Conservation (phyloP, 2,888 invertebrate species). For the Apamea anceps region DNA sequence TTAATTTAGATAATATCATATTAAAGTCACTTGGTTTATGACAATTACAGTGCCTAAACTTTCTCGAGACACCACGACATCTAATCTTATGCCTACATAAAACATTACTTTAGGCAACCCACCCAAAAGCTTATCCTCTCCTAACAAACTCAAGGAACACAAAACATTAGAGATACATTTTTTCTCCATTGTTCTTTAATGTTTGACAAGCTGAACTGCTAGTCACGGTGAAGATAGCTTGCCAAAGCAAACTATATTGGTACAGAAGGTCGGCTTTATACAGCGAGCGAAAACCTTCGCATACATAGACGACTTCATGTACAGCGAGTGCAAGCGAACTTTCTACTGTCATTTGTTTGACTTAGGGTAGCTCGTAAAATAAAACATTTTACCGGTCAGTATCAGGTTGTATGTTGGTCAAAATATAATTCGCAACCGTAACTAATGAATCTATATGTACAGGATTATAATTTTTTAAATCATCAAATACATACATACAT, state of each 20-base stretch:
- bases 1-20: not conserved
- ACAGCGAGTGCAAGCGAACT: no score
- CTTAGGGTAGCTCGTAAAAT: no score
- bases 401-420: no score
- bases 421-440: no score
- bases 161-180: slow-evolving; percentile 35
- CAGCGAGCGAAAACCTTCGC: not conserved
- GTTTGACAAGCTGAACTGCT: slow-evolving; percentile 59
- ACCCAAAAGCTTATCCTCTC: slow-evolving; percentile 11
- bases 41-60: not conserved
- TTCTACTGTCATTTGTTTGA: not conserved
- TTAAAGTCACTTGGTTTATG: not conserved
- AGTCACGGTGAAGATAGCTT: slow-evolving; percentile 54
- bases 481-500: no score
- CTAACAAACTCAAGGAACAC: slow-evolving; percentile 14
- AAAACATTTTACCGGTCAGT: no score
- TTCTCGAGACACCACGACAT: not conserved
- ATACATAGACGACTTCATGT: not conserved
- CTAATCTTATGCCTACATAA: not conserved
- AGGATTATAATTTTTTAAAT: no score
- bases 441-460: no score
- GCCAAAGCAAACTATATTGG: slow-evolving; percentile 23
- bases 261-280: not conserved
- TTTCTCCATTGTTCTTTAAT: slow-evolving; percentile 53
- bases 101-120: not conserved